Evolutionary conservation across 1,140 invertebrate species (phyloP).

Genomic region (Drosophila nigrodunni): DNA sequence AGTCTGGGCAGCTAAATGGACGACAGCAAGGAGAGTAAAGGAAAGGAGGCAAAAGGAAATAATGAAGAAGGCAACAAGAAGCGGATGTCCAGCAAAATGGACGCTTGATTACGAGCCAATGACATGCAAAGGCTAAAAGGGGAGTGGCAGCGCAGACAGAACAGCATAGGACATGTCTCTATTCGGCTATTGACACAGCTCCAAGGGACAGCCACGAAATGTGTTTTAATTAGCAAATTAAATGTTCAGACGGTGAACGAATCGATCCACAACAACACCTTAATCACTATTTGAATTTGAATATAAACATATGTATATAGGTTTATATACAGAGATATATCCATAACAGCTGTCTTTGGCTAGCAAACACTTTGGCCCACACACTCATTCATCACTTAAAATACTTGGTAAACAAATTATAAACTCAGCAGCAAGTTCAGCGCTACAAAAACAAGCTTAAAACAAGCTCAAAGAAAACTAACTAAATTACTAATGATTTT

Average conservation of each 20-base stretch:
- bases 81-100: slow-evolving; percentile 26
- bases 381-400: slow-evolving; percentile 22
- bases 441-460: not conserved
- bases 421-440: not conserved
- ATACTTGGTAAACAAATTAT: slow-evolving; percentile 21
- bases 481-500: slow-evolving; percentile 15
- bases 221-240: slow-evolving; percentile 76
- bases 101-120: slow-evolving; percentile 44
- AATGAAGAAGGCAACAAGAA: not conserved
- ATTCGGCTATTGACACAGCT: slow-evolving; percentile 27
- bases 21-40: not conserved
- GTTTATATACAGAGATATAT: not conserved
- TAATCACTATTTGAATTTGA: slow-evolving; percentile 14
- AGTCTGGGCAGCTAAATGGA: slow-evolving; percentile 6
- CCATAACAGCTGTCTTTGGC: slow-evolving; percentile 25
- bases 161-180: slow-evolving; percentile 21
- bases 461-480: not conserved
- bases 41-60: slow-evolving; percentile 4
- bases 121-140: slow-evolving; percentile 46
- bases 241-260: slow-evolving; percentile 25
- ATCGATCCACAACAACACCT: slow-evolving; percentile 37
- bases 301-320: not conserved
- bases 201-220: not conserved
- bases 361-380: slow-evolving; percentile 2
- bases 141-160: slow-evolving; percentile 27